A percentile compares a stretch with the other conserved stretches of the same genome.
These are phyloP conservation scores for Thalassophryne amazonica DNA, from an alignment of 2,797 vertebrate species.

Conservation along the genomic window DNA sequence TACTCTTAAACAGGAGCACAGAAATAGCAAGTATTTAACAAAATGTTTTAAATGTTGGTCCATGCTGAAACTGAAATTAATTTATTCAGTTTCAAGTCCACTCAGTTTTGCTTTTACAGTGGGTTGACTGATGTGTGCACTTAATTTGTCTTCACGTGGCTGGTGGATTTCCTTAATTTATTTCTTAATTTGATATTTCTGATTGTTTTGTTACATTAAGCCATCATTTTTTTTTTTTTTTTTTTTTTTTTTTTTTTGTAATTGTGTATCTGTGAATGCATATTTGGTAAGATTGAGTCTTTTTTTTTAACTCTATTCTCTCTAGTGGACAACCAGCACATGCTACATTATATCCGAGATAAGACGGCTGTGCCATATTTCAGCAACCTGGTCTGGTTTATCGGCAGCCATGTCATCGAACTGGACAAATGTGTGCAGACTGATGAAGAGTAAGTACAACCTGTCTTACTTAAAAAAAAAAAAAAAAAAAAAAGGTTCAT, in stretches of 20 bases:
- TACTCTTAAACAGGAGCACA: too few species aligned
- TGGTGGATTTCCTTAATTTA: constrained; percentile 14
- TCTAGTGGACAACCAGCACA: constrained; percentile 97
- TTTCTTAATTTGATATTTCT: not conserved
- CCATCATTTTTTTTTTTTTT: not conserved
- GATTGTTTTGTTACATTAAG: not conserved
- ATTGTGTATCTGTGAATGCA: not conserved
- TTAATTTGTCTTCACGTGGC: constrained; percentile 4
- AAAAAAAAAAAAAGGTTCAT: too few species aligned
- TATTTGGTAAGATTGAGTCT: not conserved
- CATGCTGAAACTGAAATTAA: not conserved
- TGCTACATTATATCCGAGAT: constrained; percentile 98
- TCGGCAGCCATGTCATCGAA: constrained; percentile 97
- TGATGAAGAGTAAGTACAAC: constrained; percentile 91
- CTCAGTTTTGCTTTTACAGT: not conserved
- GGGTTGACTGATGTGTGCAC: not conserved
- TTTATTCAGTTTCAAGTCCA: not conserved
- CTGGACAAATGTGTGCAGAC: constrained; percentile 98
- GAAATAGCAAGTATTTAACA: too few species aligned
- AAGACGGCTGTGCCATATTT: constrained; percentile 98
- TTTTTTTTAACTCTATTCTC: constrained; percentile 8
- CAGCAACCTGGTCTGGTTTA: constrained; percentile 99
- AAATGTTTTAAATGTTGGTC: too few species aligned
- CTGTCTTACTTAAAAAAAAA: rapidly evolving
- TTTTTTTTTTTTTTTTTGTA: not conserved